Base-by-base conservation (phyloP, 2,113 vertebrate genomes). In the Acanthisitta chloris region DNA sequence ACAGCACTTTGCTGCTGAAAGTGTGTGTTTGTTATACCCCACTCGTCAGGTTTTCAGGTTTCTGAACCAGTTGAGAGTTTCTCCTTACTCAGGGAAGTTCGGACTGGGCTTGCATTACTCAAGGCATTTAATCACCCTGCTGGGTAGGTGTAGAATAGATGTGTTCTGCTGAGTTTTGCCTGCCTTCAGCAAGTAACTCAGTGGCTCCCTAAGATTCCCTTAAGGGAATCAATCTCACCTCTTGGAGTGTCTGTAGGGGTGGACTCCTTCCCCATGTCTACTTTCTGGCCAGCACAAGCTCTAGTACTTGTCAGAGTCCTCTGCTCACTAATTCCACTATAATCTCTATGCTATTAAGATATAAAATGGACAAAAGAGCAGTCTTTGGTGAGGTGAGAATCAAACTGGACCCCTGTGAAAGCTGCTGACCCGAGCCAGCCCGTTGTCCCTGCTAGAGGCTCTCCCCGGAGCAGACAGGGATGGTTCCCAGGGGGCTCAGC, bases 21-120 rank as follows among this genome's bases (percentile, higher is more conserved):
- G 23, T 0, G 0, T 17, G 8, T 0, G 0, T 46, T 65, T 76
- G 14, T 38, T 45, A 79, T 88, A 57, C 5, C 8, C 46, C 23
- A 31, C 25, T 92, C 86, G 74, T 45, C 4, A 45, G 55, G 38
- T 64, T 52, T 25, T 55, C 24, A 55, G 11, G 71, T 86, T 93
- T 90, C 82, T 55, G 54, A 69, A 86, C 26, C 8, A 86, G 59
- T 4, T 43, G 59, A 93, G 70, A 65, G 59, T 43, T 95, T 66
- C 49, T 81, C 67, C 86, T 93, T 88, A 91, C 69, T 91, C 79
- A 85, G 77, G 74, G 8, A 90, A 95, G 74, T 51, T 80, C 66
- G 67, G 64, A 51, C 49, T 19, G n/a, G 43, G 55, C 81, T 48
- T 28, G 71, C 72, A 67, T 78, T 87, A 84, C 82, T 88, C 79